Evolutionary conservation across 2,113 vertebrate species (phyloP), one percentile per base, ranked within the genome.

Genomic region (Amia ocellicauda): DNA sequence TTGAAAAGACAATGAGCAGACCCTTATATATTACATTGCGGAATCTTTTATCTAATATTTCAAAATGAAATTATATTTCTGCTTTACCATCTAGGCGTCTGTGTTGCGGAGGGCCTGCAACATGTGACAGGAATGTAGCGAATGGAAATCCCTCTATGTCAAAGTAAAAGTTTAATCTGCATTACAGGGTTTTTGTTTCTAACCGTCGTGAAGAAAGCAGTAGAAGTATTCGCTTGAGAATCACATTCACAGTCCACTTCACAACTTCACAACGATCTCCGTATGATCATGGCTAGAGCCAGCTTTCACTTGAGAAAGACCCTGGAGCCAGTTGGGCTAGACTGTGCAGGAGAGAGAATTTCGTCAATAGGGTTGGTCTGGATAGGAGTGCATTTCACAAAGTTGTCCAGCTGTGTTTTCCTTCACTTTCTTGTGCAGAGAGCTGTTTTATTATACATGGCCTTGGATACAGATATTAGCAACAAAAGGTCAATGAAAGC

Each of bases 191-290:
- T 72, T 74, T 76, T 66, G 79, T 51, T 68, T 36, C n/a, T 66
- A 60, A 61, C 68, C 47, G 42, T 20, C 52, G 29, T 60, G 61
- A 64, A 75, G 79, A 72, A 55, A 71, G 78, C 77, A 67, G 72
- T 72, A 82, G 86, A 89, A 70, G 75, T 82, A 88, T 90, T 79
- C 78, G 81, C 83, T 77, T 50, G 60, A 71, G 78, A 81, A 88
- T 88, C 75, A 81, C 75, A 69, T 14, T 82, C 83, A 82, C 86
- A 87, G 78, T 73, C 80, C 81, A 86, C 87, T 86, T 83, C 76
- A 76, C 22, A n/a, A 86, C 87, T 86, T 83, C 76, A 76, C 22
- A n/a, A 36, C 36, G 59, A 26, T 45, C 31, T 27, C 40, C 22
- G 9, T 10, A 28, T n/a, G 28, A 58, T 29, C 28, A 40, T 24